These are phyloP conservation scores for Euzetes globulus DNA, from an alignment of 2,888 invertebrate genomes.

Conservation along the genomic window DNA sequence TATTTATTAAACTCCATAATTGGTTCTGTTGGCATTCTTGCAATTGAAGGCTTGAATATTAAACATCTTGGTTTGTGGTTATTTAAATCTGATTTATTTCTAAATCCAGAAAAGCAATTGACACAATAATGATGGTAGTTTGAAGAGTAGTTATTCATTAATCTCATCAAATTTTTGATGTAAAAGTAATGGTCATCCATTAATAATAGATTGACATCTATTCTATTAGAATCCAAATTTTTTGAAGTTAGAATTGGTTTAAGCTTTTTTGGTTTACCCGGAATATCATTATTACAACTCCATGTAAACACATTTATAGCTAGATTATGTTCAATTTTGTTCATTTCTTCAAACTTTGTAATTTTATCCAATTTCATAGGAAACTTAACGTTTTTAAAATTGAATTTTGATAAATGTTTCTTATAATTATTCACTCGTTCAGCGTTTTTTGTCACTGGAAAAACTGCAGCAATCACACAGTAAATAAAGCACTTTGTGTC, in stretches of 20 bases:
- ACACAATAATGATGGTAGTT: not conserved
- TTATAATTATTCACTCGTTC: not conserved
- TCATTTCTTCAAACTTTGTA: not conserved
- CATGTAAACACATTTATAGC: not conserved
- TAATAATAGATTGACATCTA: not conserved
- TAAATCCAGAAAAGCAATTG: not conserved
- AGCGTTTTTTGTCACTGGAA: not conserved
- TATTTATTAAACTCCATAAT: not conserved
- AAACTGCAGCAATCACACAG: not conserved
- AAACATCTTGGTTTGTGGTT: not conserved
- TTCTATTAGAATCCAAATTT: not conserved
- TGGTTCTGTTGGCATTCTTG: not conserved
- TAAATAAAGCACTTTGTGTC: not conserved
- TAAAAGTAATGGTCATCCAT: not conserved
- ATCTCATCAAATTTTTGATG: not conserved
- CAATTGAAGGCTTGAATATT: not conserved
- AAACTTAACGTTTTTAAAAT: not conserved
- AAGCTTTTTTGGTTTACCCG: not conserved
- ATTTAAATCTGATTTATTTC: not conserved
- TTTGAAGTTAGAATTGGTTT: not conserved
- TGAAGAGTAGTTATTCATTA: not conserved
- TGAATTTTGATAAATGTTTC: not conserved
- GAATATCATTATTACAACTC: not conserved
- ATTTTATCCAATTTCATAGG: not conserved
- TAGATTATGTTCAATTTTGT: not conserved